These are phyloP conservation scores for Pristionchus maxplancki DNA, from an alignment of 2,888 invertebrate genomes.

Conservation along the genomic window DNA sequence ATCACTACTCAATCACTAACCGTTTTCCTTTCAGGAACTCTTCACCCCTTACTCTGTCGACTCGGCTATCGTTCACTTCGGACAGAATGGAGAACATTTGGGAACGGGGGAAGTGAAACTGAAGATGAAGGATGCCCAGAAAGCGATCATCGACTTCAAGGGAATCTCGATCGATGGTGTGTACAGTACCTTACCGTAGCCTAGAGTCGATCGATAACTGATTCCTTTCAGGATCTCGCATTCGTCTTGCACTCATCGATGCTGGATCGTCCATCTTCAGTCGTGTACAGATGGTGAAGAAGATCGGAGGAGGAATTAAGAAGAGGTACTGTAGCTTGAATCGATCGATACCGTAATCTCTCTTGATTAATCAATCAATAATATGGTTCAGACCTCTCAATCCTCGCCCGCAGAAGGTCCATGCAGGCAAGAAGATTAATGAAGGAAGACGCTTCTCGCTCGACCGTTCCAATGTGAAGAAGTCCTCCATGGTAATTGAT, in stretches of 20 bases:
- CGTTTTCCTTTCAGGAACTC: constrained; percentile 55
- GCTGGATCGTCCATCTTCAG: not conserved
- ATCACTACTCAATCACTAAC: too few species aligned
- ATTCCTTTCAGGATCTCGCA: not conserved
- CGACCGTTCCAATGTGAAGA: not conserved
- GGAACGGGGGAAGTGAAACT: constrained; percentile 64
- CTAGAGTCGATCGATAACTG: not conserved
- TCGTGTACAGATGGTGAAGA: not conserved
- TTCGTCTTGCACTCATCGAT: constrained; percentile 23
- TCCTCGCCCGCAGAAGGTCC: not conserved
- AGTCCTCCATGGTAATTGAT: not conserved
- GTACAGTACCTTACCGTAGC: constrained; percentile 14
- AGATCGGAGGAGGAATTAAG: not conserved
- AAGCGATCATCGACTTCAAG: constrained; percentile 56
- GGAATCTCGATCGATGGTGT: constrained; percentile 62
- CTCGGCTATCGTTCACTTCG: constrained; percentile 62
- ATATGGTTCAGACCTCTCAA: not conserved
- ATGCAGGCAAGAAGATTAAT: not conserved
- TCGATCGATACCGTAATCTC: too few species aligned
- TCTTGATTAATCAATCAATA: not conserved
- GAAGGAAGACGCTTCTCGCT: not conserved
- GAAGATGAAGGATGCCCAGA: constrained; percentile 60
- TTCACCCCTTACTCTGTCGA: constrained; percentile 59
- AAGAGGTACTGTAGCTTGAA: not conserved
- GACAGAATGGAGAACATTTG: constrained; percentile 62